A percentile compares a stretch with the other conserved stretches of the same genome.
Conservation (phyloP, 2,113 vertebrate species). For the Stercorarius parasiticus region DNA sequence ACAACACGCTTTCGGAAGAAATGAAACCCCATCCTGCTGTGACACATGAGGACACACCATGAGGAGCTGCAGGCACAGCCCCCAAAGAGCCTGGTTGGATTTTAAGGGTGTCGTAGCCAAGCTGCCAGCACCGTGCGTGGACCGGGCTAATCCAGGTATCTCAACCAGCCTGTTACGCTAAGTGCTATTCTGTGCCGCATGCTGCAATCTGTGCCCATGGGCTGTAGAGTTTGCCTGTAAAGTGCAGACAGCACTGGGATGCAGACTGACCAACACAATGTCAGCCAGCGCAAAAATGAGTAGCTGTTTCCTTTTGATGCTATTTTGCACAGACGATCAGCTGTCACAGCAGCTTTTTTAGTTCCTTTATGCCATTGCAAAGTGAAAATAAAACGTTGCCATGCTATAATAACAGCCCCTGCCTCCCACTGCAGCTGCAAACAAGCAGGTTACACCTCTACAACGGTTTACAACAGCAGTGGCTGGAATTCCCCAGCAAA, state of each 20-base stretch:
- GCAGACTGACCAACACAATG: background rate
- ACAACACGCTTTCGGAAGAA: background rate
- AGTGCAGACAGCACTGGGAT: background rate
- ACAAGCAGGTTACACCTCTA: background rate
- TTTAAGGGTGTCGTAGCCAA: background rate
- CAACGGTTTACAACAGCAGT: background rate
- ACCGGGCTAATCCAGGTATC: background rate
- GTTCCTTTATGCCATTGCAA: background rate
- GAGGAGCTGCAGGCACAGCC: background rate
- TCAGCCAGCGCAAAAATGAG: background rate
- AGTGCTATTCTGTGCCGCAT: background rate
- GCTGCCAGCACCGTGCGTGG: background rate
- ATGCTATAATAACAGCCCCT: background rate
- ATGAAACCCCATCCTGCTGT: background rate
- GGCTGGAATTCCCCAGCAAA: background rate
- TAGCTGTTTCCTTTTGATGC: background rate
- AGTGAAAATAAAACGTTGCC: background rate
- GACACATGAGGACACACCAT: fast-evolving
- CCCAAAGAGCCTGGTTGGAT: background rate
- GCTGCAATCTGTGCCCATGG: background rate
- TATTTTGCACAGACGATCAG: background rate
- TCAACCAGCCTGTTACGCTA: background rate
- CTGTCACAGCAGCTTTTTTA: background rate
- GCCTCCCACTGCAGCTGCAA: background rate
- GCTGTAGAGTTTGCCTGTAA: fast-evolving